phyloP scores from a whole-genome alignment of 2,888 invertebrate genomes.

The Chrysolina haemoptera region DNA sequence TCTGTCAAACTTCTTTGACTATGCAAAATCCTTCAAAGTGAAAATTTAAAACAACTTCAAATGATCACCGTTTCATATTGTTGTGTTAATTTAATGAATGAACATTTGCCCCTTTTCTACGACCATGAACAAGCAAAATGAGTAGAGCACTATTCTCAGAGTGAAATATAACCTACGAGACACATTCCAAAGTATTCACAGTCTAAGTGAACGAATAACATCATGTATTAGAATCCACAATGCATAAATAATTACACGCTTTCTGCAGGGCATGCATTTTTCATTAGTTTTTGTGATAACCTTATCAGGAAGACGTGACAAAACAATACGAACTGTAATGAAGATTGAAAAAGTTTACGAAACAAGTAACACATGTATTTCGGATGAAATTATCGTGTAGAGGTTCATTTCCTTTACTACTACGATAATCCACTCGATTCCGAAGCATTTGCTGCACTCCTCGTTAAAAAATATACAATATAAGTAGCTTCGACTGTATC shows the following conservation, averaged over 20 bases:
- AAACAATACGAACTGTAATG: slow-evolving; percentile 13
- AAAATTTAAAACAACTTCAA: no score
- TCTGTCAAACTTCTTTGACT: no score
- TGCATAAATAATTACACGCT: slow-evolving; percentile 20
- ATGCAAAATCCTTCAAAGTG: no score
- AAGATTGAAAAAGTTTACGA: neutral
- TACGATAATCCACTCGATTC: neutral
- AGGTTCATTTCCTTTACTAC: neutral
- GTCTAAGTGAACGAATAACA: slow-evolving; percentile 1
- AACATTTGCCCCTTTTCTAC: no score
- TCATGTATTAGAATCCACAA: neutral
- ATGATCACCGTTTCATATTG: no score
- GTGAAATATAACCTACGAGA: no score
- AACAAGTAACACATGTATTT: neutral
- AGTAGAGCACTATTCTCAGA: no score
- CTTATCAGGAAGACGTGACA: slow-evolving; percentile 21
- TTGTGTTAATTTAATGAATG: no score
- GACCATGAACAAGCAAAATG: no score
- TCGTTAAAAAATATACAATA: neutral
- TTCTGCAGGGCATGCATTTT: slow-evolving; percentile 27
- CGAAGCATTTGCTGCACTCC: neutral
- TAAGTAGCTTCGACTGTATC: neutral
- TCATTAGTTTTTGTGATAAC: slow-evolving; percentile 20
- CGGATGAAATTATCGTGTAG: neutral
- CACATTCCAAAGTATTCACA: neutral